These are phyloP conservation scores for Morinoia aosen DNA, from an alignment of 2,888 invertebrate genomes.

Conservation along the genomic window DNA sequence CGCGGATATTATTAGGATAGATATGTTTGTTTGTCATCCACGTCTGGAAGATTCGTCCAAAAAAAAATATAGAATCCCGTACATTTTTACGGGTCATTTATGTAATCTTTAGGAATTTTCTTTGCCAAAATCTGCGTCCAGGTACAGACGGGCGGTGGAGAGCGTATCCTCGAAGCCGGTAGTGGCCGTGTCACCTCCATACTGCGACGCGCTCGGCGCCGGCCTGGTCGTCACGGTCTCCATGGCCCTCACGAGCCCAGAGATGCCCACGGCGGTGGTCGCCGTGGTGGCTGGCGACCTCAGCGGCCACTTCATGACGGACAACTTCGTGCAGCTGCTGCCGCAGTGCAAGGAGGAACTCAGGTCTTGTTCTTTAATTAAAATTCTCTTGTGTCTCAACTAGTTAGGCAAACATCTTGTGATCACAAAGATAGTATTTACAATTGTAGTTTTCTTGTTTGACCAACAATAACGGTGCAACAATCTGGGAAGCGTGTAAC, in stretches of 20 bases:
- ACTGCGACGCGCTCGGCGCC: neutral
- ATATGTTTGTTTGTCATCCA: too few relatives aligned
- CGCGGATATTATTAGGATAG: too few relatives aligned
- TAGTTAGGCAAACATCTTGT: neutral
- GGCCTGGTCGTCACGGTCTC: constrained; percentile 52
- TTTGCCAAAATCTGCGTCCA: neutral
- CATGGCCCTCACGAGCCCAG: neutral
- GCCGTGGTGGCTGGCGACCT: constrained; percentile 59
- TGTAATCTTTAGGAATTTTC: too few relatives aligned
- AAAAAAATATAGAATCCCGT: too few relatives aligned
- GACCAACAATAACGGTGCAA: too few relatives aligned
- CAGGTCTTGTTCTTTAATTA: neutral
- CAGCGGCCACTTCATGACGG: constrained; percentile 41
- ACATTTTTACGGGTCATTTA: too few relatives aligned
- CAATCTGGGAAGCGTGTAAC: too few relatives aligned
- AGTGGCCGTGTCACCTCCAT: constrained; percentile 53
- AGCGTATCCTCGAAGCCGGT: neutral
- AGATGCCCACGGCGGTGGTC: neutral
- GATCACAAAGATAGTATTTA: too few relatives aligned
- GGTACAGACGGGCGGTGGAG: constrained; percentile 50
- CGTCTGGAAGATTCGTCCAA: too few relatives aligned
- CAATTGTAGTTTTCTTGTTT: too few relatives aligned
- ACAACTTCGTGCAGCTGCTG: neutral
- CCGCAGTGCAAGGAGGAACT: constrained; percentile 34
- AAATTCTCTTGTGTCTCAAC: neutral